phyloP scores from a whole-genome alignment of 1,140 invertebrate species.

The Drosophila cardini region DNA sequence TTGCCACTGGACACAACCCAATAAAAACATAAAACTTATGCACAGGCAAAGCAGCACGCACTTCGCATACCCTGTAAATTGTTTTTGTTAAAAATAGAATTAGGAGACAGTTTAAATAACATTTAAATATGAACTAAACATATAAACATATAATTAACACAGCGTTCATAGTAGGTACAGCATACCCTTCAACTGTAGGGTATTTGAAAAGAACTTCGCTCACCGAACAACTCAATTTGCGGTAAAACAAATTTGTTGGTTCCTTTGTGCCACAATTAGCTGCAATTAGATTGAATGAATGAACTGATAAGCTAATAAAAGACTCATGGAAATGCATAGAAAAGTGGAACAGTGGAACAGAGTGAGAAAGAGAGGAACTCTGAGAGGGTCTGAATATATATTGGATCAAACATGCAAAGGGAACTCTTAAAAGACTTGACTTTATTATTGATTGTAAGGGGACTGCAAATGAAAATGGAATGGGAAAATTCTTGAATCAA shows the following conservation, averaged over 20 bases:
- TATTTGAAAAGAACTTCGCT: slow-evolving; percentile 29
- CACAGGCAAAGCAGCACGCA: neutral
- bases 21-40: slow-evolving; percentile 12
- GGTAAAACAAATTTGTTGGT: slow-evolving; percentile 48
- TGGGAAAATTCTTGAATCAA: slow-evolving; percentile 1
- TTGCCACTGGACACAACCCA: slow-evolving; percentile 39
- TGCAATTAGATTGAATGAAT: slow-evolving; percentile 41
- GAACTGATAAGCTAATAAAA: slow-evolving; percentile 27
- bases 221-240: slow-evolving; percentile 50
- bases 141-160: neutral
- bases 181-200: neutral
- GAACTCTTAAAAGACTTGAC: neutral
- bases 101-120: neutral
- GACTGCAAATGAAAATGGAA: neutral
- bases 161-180: no score
- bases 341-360: neutral
- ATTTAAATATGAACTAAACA: neutral
- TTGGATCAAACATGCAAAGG: neutral
- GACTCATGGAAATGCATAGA: neutral
- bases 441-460: slow-evolving; percentile 9
- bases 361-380: neutral
- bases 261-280: slow-evolving; percentile 35
- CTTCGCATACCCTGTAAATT: neutral
- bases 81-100: neutral
- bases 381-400: neutral